Evolutionary conservation across 2,113 vertebrate genomes (phyloP).

Genomic region (Atherinomorus stipes): DNA sequence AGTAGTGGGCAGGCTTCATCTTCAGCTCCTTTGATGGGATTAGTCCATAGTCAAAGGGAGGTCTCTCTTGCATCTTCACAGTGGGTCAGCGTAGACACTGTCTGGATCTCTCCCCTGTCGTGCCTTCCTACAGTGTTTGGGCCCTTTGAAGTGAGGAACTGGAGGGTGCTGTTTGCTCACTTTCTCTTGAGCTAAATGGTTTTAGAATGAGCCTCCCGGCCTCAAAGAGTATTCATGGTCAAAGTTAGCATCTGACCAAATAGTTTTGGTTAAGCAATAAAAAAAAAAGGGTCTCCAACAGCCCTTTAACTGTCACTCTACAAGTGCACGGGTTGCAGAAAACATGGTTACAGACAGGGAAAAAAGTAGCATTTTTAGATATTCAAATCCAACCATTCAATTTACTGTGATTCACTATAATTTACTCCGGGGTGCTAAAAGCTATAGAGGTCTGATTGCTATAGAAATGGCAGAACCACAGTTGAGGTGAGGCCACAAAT

Average conservation of each 20-base stretch:
- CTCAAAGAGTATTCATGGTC: slow-evolving; percentile 52
- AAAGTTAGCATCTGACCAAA: slow-evolving; percentile 33
- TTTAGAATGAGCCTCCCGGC: slow-evolving; percentile 59
- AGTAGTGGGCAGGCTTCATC: slow-evolving; percentile 35
- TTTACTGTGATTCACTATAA: slow-evolving; percentile 77
- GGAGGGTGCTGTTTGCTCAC: slow-evolving; percentile 57
- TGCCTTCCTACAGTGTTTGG: slow-evolving; percentile 38
- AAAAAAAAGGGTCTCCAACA: slow-evolving; percentile 47
- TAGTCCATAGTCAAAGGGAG: slow-evolving; percentile 45
- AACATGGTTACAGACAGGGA: slow-evolving; percentile 51
- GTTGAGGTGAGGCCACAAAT: slow-evolving; percentile 78
- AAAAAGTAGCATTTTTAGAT: slow-evolving; percentile 73
- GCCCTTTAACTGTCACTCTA: slow-evolving; percentile 47
- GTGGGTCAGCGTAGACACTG: slow-evolving; percentile 48
- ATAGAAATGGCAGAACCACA: slow-evolving; percentile 74
- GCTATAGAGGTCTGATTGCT: slow-evolving; percentile 63
- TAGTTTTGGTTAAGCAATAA: slow-evolving; percentile 61
- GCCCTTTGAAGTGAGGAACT: slow-evolving; percentile 74
- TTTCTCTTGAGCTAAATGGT: slow-evolving; percentile 60
- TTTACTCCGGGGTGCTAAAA: slow-evolving; percentile 78
- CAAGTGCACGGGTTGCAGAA: slow-evolving; percentile 62
- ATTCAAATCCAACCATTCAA: slow-evolving; percentile 66
- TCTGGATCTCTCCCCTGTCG: slow-evolving; percentile 52
- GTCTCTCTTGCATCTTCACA: slow-evolving; percentile 43
- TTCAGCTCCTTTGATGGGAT: slow-evolving; percentile 72